These are phyloP conservation scores for Hemitrygon akajei DNA, from an alignment of 2,797 vertebrate species.

Conservation along the genomic window DNA sequence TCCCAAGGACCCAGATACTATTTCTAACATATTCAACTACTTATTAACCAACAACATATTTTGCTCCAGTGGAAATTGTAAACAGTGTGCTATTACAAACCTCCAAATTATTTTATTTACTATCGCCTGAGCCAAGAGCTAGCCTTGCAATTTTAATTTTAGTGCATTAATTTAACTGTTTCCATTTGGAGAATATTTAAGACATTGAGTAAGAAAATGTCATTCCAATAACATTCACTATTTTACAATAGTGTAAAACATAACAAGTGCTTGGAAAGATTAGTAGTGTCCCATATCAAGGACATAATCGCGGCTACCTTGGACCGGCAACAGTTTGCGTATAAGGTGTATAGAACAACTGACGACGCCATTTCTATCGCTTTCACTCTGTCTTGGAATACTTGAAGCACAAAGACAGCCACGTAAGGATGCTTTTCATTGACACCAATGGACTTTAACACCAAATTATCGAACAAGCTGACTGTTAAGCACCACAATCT, in stretches of 20 bases:
- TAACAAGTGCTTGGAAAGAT: no score
- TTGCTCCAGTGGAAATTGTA: not conserved
- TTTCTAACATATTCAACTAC: not conserved
- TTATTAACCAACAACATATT: not conserved
- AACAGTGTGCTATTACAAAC: not conserved
- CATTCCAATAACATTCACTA: not conserved
- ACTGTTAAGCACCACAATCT: no score
- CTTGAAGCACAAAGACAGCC: no score
- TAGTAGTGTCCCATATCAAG: no score
- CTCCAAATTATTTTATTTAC: not conserved
- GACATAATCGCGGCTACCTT: no score
- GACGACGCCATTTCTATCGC: no score
- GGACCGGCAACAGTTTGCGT: no score
- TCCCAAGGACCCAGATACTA: not conserved
- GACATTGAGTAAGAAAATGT: not conserved
- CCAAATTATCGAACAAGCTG: no score
- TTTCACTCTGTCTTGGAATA: no score
- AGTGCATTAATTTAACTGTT: not conserved
- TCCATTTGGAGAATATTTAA: not conserved
- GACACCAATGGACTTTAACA: no score
- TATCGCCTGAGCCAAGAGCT: not conserved
- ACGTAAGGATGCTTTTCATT: no score
- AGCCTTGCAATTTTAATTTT: not conserved
- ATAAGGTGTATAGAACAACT: no score
- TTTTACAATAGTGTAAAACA: not conserved